Conservation (phyloP, 2,797 vertebrate genomes). For the Valencia hispanica region DNA sequence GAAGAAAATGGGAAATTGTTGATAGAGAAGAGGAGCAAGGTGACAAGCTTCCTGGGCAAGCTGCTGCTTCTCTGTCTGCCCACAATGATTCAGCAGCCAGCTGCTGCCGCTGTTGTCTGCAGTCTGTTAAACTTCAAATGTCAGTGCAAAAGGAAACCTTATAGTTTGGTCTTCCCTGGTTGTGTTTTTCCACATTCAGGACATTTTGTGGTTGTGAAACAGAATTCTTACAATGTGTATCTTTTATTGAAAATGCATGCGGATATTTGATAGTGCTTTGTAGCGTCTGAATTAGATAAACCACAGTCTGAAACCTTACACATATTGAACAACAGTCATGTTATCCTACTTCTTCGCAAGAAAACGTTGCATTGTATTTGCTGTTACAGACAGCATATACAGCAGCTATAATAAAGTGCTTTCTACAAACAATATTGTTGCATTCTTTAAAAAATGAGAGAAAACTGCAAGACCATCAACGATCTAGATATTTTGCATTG, state of each 20-base stretch:
- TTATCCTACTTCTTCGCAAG: background rate
- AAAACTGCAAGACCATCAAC: background rate
- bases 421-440: background rate
- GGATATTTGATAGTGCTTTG: slow-evolving; percentile 18
- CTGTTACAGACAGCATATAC: background rate
- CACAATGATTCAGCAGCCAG: slow-evolving; percentile 32
- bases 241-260: background rate
- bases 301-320: slow-evolving; percentile 12
- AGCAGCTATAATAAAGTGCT: background rate
- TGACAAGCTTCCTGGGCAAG: slow-evolving; percentile 54
- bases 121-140: slow-evolving; percentile 38
- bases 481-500: too few species aligned
- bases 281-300: slow-evolving; percentile 7
- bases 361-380: background rate
- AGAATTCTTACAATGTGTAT: background rate
- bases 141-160: slow-evolving; percentile 14
- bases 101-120: slow-evolving; percentile 27
- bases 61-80: slow-evolving; percentile 41
- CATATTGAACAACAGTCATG: slow-evolving; percentile 25
- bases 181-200: slow-evolving; percentile 10
- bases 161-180: slow-evolving; percentile 2
- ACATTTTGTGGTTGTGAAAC: slow-evolving; percentile 9
- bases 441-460: background rate
- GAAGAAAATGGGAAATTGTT: slow-evolving; percentile 69
- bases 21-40: slow-evolving; percentile 63